Base-by-base conservation (phyloP, 64 coral and sea anemone genomes). In the Porites australiensis region DNA sequence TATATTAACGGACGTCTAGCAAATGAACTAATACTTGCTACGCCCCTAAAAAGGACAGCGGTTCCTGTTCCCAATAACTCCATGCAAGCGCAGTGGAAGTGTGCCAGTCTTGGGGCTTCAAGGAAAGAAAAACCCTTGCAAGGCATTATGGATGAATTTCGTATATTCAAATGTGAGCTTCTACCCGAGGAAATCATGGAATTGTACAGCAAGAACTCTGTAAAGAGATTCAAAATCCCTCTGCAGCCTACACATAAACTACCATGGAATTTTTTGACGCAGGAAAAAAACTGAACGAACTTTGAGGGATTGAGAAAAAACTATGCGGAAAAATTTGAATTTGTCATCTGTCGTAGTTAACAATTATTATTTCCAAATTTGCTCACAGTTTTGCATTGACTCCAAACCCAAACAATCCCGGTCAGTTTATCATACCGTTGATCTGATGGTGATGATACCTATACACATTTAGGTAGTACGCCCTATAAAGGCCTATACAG, bases 101-200 rank as follows among this genome's bases (percentile, higher is more conserved):
- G 96, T 58, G 94, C 94, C 1, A 82, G 87, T 79, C 45, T 98
- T 27, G 96, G 96, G 0, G 89, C 80, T 44, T 66, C 88, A 6
- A 64, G 50, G 21, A 72, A 77, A 52, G 89, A 93, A 43, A 95
- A 93, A 21, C 93, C 96, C 4, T 50, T 98, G 2, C 65, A 83
- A 46, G 96, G 96, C 66, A 69, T 90, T 5, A 65, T 98, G 13
- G 96, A 98, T 53, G 96, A 98, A 73, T 98, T 98, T 76, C 95
- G 92, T 20, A 95, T 98, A 19, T 98, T 98, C 65, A 95, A 96
- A 79, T 98, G 96, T 57, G 90, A 88, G 7, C 88, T 98, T 55
- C 69, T 98, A 64, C 87, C 72, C 5, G 64, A 86, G 13, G 96
- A 98, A 84, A 98, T 98, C 37, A 83, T 88, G 63, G 94, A 98